Evolutionary conservation across 37 sponge, comb jelly and placozoan genomes (phyloP), one percentile per base, ranked within the genome.

Genomic region (Hexactinellida sp.): DNA sequence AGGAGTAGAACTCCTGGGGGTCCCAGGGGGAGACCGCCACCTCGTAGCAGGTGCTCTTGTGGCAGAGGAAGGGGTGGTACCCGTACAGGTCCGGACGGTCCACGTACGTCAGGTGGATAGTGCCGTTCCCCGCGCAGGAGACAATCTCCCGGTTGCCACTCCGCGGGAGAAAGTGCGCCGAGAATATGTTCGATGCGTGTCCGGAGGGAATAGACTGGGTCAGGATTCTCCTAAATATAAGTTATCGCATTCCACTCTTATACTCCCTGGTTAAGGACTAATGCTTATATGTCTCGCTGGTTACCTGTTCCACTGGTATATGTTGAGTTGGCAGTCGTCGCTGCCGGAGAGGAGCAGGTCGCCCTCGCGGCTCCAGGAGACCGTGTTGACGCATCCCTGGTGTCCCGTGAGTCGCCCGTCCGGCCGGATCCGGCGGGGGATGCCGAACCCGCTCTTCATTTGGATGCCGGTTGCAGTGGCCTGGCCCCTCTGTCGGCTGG

Each of bases 51-150:
- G 90, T 87, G 52, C 90, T 88, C 23, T 41, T 37, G 38, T 94
- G 91, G 63, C 95, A 94, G 47, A 88, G 82, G 90, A 93, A 94
- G 19, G 84, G 25, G 38, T 92, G 88, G 21, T 83, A 82, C 0
- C 88, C 37, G 38, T 86, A 89, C 28, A 86, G 84, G 25, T 91
- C 91, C 13, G 54, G 36, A 0, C 90, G 84, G 54, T 86, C 82
- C 0, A 91, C 35, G 37, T 94, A 90, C 0, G 93, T 85, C 54
- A 89, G 86, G 83, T 92, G 91, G 28, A 94, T 88, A 0, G 91
- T 86, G 0, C 95, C 95, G 32, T 89, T 86, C 0, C 95, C 95
- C 36, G 95, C 93, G 91, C 95, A 94, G 1, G 95, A 94, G 39
- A 94, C 95, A 38, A 91, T 84, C 85, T 84, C 55, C 28, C 54